Evolutionary conservation across 2,113 vertebrate species (phyloP), one percentile per base, ranked within the genome.

Genomic region (Tachuris rubrigastra): DNA sequence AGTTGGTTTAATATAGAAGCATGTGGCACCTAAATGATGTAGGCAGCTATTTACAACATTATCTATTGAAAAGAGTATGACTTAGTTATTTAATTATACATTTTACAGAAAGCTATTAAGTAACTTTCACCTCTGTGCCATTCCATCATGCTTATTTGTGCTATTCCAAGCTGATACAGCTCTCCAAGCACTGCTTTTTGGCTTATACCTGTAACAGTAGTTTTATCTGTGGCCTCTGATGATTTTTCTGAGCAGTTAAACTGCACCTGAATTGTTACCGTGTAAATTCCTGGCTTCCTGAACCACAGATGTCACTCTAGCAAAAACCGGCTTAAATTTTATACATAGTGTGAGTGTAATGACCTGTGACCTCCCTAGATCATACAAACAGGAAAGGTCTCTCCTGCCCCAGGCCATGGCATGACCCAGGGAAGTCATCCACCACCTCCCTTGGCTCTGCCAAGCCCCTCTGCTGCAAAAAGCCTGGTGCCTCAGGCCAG

Each of bases 391-490:
- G 84, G 42, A 93, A 82, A 25, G 58, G 44, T 56, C 33, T 75
- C 23, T 77, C 27, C 27, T 3, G 15, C 72, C 50, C 10, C 3
- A 1, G 68, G 85, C 50, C 65, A 21, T 11, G 8, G 21, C 16
- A 12, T 58, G 68, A 76, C 50, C 83, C 83, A 3, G 7, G 31
- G 35, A 89, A 75, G n/a, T 28, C 4, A 2, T 30, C 41, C 37
- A 41, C 24, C 0, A 0, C 52, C 31, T 66, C 16, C 47, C 41
- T 37, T 31, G 1, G 11, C 50, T 20, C 27, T 4, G 4, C 21
- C 0, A 1, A 68, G 28, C 23, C 50, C 6, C 37, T 18, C 37
- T 16, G 6, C 31, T 21, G 46, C 66, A 68, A 44, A 78, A 73
- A 53, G 46, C 67, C 24, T 0, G 1, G 4, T 13, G 35, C 75